phyloP scores from a whole-genome alignment of 2,797 vertebrate species.

The Pantherophis alleghaniensis region DNA sequence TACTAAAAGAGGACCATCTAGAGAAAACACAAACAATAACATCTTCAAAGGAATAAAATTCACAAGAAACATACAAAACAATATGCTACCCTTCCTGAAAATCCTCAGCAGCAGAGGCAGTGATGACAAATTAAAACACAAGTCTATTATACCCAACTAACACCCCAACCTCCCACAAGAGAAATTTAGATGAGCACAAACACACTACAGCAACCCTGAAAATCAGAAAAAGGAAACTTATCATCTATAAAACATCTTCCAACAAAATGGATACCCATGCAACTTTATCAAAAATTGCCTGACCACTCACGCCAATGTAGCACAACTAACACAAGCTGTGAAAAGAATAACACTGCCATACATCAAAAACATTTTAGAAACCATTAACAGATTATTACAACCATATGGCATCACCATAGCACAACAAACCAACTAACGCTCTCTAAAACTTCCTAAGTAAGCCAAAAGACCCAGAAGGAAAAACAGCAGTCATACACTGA shows the following conservation, averaged over 20 bases:
- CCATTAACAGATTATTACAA: not conserved
- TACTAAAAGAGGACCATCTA: not conserved
- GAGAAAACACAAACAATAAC: not conserved
- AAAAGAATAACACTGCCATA: not conserved
- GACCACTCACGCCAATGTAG: not conserved
- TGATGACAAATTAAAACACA: not conserved
- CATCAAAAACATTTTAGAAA: not conserved
- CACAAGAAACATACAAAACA: not conserved
- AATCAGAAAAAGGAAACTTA: not conserved
- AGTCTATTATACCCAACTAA: not conserved
- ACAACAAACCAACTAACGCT: not conserved
- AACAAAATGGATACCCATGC: not conserved
- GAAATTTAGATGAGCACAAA: not conserved
- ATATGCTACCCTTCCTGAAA: not conserved
- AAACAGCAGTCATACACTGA: not conserved
- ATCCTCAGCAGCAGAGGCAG: not conserved
- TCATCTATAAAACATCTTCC: not conserved
- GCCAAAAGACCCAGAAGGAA: not conserved
- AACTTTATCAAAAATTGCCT: not conserved
- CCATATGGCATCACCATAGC: not conserved
- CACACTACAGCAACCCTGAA: not conserved
- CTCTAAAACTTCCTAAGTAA: not conserved
- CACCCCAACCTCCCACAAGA: not conserved
- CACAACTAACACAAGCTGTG: not conserved
- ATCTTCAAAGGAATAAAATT: not conserved